Evolutionary conservation across 2,888 invertebrate species (phyloP).

Genomic region (Volucella inflata): DNA sequence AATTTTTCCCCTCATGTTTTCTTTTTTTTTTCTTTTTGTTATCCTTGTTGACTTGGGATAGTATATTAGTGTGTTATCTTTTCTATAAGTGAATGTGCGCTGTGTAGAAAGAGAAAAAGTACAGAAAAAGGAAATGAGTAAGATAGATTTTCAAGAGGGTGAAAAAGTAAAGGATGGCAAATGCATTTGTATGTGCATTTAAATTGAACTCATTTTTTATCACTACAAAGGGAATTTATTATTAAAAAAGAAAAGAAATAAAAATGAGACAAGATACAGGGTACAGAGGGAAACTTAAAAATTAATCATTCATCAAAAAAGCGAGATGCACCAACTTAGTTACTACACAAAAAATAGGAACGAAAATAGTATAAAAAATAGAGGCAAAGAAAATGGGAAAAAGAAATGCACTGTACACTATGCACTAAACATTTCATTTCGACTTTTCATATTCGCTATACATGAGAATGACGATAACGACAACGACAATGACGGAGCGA

Average conservation of each 20-base stretch:
- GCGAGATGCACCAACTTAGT: conserved; percentile 38
- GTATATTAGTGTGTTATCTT: conserved; percentile 51
- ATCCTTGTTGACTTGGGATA: conserved; percentile 68
- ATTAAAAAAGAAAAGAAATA: conserved; percentile 32
- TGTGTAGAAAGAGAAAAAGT: conserved; percentile 18
- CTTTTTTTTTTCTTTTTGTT: conserved; percentile 42
- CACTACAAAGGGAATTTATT: conserved; percentile 70
- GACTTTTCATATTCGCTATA: conserved; percentile 7
- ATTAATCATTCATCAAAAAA: conserved; percentile 64
- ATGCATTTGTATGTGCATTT: conserved; percentile 69
- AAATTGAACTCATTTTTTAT: conserved; percentile 75
- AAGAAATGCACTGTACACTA: conserved; percentile 36
- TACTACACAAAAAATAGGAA: conserved; percentile 35
- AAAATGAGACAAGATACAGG: conserved; percentile 16
- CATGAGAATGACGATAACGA: conserved; percentile 9
- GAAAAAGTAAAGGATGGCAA: conserved; percentile 49
- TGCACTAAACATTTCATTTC: conserved; percentile 48
- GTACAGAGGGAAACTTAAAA: conserved; percentile 44
- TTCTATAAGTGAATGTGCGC: conserved; percentile 28
- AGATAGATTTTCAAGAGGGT: conserved; percentile 7
- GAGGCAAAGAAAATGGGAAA: not conserved
- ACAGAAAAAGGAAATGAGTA: conserved; percentile 4
- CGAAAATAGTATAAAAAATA: conserved; percentile 20
- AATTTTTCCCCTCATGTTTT: conserved; percentile 9
- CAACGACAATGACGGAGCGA: not conserved